These are phyloP conservation scores for Athalia cordata DNA, from an alignment of 2,888 invertebrate genomes.

Conservation along the genomic window DNA sequence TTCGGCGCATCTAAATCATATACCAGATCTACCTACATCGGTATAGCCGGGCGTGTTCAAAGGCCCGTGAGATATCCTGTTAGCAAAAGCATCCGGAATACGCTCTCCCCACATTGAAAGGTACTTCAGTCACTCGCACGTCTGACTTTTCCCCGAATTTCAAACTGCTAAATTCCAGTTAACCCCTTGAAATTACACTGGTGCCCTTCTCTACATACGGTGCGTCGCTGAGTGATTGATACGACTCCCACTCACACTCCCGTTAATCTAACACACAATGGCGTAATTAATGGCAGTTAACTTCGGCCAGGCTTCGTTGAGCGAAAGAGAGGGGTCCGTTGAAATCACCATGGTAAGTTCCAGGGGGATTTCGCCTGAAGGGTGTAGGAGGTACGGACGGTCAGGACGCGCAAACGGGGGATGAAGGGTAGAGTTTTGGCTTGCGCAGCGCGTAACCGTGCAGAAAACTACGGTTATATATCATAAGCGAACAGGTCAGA, in stretches of 20 bases:
- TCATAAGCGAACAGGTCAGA: constrained; percentile 36
- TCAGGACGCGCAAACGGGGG: constrained; percentile 33
- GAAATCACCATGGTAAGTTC: constrained; percentile 36
- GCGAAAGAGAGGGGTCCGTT: constrained; percentile 9
- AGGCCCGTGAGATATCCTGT: constrained; percentile 27
- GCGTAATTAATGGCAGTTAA: constrained; percentile 54
- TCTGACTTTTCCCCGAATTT: constrained; percentile 42
- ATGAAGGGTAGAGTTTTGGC: constrained; percentile 30
- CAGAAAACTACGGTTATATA: constrained; percentile 35
- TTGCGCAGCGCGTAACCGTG: constrained; percentile 29
- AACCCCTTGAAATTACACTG: constrained; percentile 41
- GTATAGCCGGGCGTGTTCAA: constrained; percentile 15
- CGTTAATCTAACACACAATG: constrained; percentile 46
- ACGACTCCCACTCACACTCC: constrained; percentile 26
- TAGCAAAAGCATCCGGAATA: constrained; percentile 23
- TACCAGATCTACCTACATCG: too few relatives aligned
- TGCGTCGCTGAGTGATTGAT: constrained; percentile 41
- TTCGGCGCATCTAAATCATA: too few relatives aligned
- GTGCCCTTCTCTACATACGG: constrained; percentile 21
- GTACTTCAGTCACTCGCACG: constrained; percentile 15
- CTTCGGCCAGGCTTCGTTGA: constrained; percentile 43
- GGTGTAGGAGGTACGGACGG: background rate
- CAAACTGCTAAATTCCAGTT: constrained; percentile 42
- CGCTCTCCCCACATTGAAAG: constrained; percentile 2
- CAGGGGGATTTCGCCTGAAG: constrained; percentile 19